phyloP scores from a whole-genome alignment of 2,888 invertebrate species.

The Macrophya alboannulata region DNA sequence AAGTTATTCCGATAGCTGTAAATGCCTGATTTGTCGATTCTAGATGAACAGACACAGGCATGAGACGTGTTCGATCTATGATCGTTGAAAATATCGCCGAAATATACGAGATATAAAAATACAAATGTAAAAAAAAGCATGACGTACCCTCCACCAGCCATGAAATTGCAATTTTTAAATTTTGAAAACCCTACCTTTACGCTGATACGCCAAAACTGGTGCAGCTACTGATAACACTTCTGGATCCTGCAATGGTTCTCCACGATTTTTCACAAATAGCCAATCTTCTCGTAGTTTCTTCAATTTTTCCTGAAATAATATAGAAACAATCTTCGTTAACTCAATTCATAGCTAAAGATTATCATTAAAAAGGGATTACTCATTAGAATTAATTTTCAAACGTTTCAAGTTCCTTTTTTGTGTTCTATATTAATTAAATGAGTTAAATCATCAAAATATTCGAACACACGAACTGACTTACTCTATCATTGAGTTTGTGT shows the following conservation, averaged over 20 bases:
- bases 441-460: too few species aligned
- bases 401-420: too few species aligned
- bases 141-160: not conserved
- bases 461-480: too few species aligned
- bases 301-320: slow-evolving; percentile 80
- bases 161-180: not conserved
- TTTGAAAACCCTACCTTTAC: slow-evolving; percentile 46
- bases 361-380: too few species aligned
- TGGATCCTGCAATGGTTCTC: slow-evolving; percentile 65
- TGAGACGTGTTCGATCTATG: not conserved
- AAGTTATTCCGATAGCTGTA: not conserved
- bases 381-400: too few species aligned
- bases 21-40: too few species aligned
- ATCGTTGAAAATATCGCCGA: not conserved
- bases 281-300: slow-evolving; percentile 82
- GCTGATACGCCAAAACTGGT: slow-evolving; percentile 47
- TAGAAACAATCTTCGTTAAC: slow-evolving; percentile 4
- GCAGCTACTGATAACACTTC: slow-evolving; percentile 56
- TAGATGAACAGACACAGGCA: not conserved
- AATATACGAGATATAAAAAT: not conserved
- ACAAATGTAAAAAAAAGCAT: not conserved
- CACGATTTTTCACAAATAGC: slow-evolving; percentile 80
- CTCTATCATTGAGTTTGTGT: too few species aligned
- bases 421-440: too few species aligned
- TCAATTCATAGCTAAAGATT: not conserved